Evolutionary conservation across 2,797 vertebrate genomes (phyloP).

Genomic region (Sebastes nivosus): DNA sequence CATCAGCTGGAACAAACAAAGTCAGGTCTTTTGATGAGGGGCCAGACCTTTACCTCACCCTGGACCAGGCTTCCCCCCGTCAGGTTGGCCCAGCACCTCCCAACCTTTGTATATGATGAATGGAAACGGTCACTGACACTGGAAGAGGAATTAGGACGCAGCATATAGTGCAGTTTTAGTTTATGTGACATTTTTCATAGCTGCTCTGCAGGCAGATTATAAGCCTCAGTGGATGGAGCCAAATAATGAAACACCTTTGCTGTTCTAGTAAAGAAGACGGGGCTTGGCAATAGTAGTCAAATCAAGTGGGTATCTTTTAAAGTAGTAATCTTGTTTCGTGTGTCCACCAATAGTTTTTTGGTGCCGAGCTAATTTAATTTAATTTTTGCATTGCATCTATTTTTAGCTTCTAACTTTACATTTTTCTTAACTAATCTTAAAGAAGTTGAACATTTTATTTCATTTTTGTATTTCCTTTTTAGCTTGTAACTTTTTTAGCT

Average conservation of each 20-base stretch:
- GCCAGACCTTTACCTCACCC: conserved; percentile 55
- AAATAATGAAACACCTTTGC: conserved; percentile 14
- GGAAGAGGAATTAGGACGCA: background rate
- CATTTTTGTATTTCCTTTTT: too few species aligned
- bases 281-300: background rate
- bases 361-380: too few species aligned
- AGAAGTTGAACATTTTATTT: too few species aligned
- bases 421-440: too few species aligned
- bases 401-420: too few species aligned
- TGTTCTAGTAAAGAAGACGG: background rate
- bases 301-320: background rate
- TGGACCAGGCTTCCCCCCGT: conserved; percentile 29
- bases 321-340: background rate
- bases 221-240: background rate
- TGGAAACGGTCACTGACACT: conserved; percentile 35
- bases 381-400: too few species aligned
- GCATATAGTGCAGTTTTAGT: background rate
- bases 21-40: conserved; percentile 36
- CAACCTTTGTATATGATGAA: conserved; percentile 41
- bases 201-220: background rate
- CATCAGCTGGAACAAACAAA: conserved; percentile 29
- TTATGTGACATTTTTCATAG: background rate
- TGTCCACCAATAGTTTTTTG: too few species aligned
- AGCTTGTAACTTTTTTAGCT: too few species aligned
- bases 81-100: conserved; percentile 9